These are phyloP conservation scores for Caenorhabditis virilis DNA, from an alignment of 2,888 invertebrate genomes.

Conservation along the genomic window DNA sequence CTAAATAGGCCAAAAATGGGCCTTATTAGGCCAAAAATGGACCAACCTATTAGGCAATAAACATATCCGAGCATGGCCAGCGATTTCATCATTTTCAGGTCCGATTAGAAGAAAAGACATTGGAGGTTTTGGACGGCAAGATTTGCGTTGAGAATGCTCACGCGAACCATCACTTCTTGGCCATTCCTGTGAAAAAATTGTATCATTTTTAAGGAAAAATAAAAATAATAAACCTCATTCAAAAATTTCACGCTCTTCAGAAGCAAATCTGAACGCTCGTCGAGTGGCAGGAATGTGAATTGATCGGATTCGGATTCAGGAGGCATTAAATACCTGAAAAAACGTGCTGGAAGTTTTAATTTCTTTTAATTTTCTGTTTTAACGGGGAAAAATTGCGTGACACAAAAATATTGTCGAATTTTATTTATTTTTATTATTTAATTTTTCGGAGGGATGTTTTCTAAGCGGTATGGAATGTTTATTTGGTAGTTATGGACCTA, in stretches of 20 bases:
- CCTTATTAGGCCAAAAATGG: not conserved
- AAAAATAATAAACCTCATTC: conserved; percentile 51
- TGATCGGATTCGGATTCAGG: too few relatives aligned
- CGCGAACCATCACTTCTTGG: conserved; percentile 49
- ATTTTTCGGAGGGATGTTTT: too few relatives aligned
- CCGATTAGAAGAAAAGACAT: conserved; percentile 55
- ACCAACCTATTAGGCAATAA: conserved; percentile 46
- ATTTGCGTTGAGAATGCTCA: conserved; percentile 46
- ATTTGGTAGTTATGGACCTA: too few relatives aligned
- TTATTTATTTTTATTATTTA: too few relatives aligned
- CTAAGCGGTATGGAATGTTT: too few relatives aligned
- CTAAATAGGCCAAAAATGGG: not conserved
- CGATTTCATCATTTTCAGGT: conserved; percentile 17
- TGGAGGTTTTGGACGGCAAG: conserved; percentile 48
- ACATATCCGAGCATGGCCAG: conserved; percentile 56
- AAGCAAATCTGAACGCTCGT: conserved; percentile 37
- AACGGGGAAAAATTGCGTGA: not conserved
- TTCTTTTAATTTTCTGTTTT: not conserved
- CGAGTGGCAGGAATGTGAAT: conserved; percentile 36
- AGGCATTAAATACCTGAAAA: too few relatives aligned
- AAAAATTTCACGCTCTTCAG: conserved; percentile 46
- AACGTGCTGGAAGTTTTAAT: too few relatives aligned
- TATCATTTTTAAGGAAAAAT: conserved; percentile 6
- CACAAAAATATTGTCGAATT: too few relatives aligned
- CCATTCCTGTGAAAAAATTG: conserved; percentile 44